Conservation (phyloP, 1,140 invertebrate genomes). For the Luehdorfia chinensis region DNA sequence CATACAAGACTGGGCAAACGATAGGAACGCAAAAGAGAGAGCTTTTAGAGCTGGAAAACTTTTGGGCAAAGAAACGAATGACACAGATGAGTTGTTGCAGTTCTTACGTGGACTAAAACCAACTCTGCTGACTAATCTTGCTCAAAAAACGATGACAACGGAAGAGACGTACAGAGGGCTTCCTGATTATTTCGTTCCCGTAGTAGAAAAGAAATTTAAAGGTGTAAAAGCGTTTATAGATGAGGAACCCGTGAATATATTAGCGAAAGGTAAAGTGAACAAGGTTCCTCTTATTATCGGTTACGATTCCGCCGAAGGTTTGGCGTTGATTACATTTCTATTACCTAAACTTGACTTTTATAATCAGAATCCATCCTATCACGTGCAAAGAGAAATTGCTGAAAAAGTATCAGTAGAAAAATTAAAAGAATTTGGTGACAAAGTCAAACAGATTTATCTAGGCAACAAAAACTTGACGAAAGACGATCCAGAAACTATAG, state of each 20-base stretch:
- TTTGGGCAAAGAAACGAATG: constrained; percentile 49
- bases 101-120: constrained; percentile 56
- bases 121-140: constrained; percentile 39
- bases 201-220: constrained; percentile 55
- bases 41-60: constrained; percentile 45
- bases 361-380: constrained; percentile 42
- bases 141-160: constrained; percentile 30
- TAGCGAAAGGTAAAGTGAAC: constrained; percentile 59
- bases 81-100: constrained; percentile 46
- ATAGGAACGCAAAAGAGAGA: constrained; percentile 38
- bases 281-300: constrained; percentile 80
- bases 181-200: constrained; percentile 54
- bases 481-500: constrained; percentile 42
- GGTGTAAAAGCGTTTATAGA: constrained; percentile 46
- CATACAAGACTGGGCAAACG: constrained; percentile 17
- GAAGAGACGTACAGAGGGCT: constrained; percentile 51
- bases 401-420: constrained; percentile 24
- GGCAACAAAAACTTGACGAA: constrained; percentile 48
- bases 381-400: constrained; percentile 44
- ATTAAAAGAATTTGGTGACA: constrained; percentile 43
- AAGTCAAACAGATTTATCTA: constrained; percentile 69
- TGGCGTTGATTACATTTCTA: constrained; percentile 51
- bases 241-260: constrained; percentile 42
- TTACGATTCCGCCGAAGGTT: constrained; percentile 77
- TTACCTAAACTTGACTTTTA: constrained; percentile 32